Evolutionary conservation across 2,888 invertebrate species (phyloP).

Genomic region (Sarcophaga carnaria): DNA sequence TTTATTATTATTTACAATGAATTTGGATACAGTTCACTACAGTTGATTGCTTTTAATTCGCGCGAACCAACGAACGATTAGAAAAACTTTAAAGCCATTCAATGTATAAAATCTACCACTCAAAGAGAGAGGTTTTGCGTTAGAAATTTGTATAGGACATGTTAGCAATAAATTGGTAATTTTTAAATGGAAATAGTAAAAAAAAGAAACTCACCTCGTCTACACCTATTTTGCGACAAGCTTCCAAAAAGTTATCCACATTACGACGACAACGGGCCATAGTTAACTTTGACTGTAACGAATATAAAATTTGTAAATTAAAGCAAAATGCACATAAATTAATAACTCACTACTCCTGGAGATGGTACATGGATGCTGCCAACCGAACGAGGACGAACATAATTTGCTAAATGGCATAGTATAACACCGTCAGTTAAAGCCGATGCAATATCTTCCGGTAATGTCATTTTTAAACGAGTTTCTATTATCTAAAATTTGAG

Average conservation of each 20-base stretch:
- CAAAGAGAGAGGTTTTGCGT: constrained; percentile 30
- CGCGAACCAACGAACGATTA: no score
- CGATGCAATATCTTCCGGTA: constrained; percentile 92
- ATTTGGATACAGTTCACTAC: no score
- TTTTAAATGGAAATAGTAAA: constrained; percentile 2
- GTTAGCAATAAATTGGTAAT: constrained; percentile 28
- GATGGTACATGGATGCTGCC: constrained; percentile 97
- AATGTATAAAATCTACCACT: constrained; percentile 32
- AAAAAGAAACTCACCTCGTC: constrained; percentile 84
- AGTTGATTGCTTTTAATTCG: no score
- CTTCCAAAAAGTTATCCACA: constrained; percentile 97
- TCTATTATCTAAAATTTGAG: constrained; percentile 89
- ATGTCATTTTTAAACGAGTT: constrained; percentile 92
- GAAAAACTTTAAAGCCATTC: constrained; percentile 72
- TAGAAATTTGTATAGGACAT: constrained; percentile 43
- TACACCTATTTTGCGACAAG: constrained; percentile 95
- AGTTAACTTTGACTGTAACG: constrained; percentile 96
- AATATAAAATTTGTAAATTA: constrained; percentile 45
- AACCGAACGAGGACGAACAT: constrained; percentile 94
- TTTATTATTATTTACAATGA: no score
- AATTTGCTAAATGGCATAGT: constrained; percentile 96
- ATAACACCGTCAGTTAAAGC: constrained; percentile 96
- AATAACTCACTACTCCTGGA: constrained; percentile 90
- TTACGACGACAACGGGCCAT: constrained; percentile 96
- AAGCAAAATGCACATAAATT: background rate